phyloP scores from a whole-genome alignment of 2,888 invertebrate genomes.

The Trichopoda pennipes region DNA sequence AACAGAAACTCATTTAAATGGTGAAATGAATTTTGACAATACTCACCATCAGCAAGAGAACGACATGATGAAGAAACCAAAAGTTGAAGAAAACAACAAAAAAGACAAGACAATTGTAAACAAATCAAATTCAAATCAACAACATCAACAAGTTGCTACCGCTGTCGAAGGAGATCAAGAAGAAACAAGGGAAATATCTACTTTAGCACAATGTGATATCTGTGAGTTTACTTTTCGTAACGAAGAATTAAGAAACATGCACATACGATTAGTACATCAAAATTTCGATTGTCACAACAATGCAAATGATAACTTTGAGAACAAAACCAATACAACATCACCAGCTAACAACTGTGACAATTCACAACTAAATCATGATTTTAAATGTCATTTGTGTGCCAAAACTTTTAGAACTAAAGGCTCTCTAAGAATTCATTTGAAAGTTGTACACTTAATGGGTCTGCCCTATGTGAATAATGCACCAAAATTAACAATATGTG shows the following conservation, averaged over 20 bases:
- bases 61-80: slow-evolving; percentile 29
- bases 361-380: slow-evolving; percentile 72
- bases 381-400: slow-evolving; percentile 87
- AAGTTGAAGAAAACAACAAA: slow-evolving; percentile 1
- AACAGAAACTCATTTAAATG: slow-evolving; percentile 26
- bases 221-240: slow-evolving; percentile 88
- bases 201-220: slow-evolving; percentile 83
- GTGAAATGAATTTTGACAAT: slow-evolving; percentile 32
- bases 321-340: slow-evolving; percentile 56
- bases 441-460: slow-evolving; percentile 86
- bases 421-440: slow-evolving; percentile 89
- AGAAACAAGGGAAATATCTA: slow-evolving; percentile 6
- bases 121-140: slow-evolving; percentile 47
- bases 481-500: slow-evolving; percentile 77
- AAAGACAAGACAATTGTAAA: slow-evolving; percentile 37
- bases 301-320: slow-evolving; percentile 39
- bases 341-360: slow-evolving; percentile 27
- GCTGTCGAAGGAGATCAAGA: not conserved
- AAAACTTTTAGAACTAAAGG: slow-evolving; percentile 92
- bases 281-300: slow-evolving; percentile 64
- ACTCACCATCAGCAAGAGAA: slow-evolving; percentile 23
- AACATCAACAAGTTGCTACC: slow-evolving; percentile 41
- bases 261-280: slow-evolving; percentile 86
- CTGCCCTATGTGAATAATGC: slow-evolving; percentile 70
- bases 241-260: slow-evolving; percentile 86